These are phyloP conservation scores for Raja brachyura DNA, from an alignment of 2,113 vertebrate genomes.

Conservation along the genomic window DNA sequence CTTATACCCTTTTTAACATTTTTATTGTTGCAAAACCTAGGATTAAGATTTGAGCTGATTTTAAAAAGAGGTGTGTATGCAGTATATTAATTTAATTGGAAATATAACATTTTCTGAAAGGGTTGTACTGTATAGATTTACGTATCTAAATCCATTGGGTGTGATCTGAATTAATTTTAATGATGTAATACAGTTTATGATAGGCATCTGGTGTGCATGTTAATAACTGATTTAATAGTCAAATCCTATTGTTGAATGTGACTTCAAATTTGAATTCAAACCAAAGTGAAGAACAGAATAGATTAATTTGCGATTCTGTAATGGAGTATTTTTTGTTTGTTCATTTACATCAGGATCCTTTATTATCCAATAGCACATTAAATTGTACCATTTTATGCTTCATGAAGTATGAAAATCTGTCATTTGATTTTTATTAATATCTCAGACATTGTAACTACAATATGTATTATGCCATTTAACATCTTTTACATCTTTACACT, in stretches of 20 bases:
- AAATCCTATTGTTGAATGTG: not conserved
- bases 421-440: not conserved
- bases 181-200: not conserved
- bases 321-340: not conserved
- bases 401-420: not conserved
- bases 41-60: constrained; percentile 9
- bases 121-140: constrained; percentile 23
- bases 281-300: not conserved
- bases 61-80: not conserved
- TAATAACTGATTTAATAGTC: constrained; percentile 12
- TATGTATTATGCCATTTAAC: constrained; percentile 9
- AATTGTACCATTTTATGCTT: not conserved
- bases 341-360: not conserved
- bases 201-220: not conserved
- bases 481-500: not conserved
- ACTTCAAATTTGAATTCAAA: not conserved
- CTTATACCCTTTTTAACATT: not conserved
- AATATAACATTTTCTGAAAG: constrained; percentile 27
- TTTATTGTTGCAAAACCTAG: constrained; percentile 18
- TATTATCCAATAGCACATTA: not conserved
- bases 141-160: constrained; percentile 16
- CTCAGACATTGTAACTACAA: not conserved
- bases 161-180: constrained; percentile 15
- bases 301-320: not conserved
- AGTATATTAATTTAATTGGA: constrained; percentile 11